These are phyloP conservation scores for Collichthys lucidus DNA, from an alignment of 2,113 vertebrate genomes.

Conservation along the genomic window DNA sequence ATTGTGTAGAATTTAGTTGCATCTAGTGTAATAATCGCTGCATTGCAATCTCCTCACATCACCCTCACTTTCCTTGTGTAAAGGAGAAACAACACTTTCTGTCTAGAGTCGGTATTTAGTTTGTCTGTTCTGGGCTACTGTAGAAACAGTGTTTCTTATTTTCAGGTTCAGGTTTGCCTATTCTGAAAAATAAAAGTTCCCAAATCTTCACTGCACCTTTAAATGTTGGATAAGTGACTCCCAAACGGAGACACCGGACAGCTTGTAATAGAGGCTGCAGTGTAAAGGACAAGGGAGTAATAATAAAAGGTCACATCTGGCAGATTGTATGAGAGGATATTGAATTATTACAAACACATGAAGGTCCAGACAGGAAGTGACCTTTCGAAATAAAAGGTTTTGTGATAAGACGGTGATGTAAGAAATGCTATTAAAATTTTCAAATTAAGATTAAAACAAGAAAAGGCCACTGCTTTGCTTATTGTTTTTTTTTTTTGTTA, in stretches of 20 bases:
- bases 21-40: no score
- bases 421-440: neutral
- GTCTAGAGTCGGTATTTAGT: no score
- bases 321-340: conserved; percentile 2
- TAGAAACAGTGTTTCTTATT: no score
- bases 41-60: no score
- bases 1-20: no score
- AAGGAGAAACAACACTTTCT: no score
- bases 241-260: neutral
- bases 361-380: conserved; percentile 28
- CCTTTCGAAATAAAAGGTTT: conserved; percentile 27
- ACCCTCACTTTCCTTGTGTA: no score
- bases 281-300: conserved; percentile 8
- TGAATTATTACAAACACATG: conserved; percentile 29
- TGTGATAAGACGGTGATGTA: neutral
- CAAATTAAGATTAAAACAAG: neutral
- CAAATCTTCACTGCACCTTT: neutral
- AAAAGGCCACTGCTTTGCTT: conserved; percentile 16
- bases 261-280: neutral
- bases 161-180: no score
- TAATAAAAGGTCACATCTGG: conserved; percentile 67
- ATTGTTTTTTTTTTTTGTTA: neutral
- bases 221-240: conserved; percentile 1
- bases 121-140: no score
- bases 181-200: no score